These are phyloP conservation scores for Hipposideros armiger DNA, from an alignment of 2,113 vertebrate genomes.

Conservation along the genomic window DNA sequence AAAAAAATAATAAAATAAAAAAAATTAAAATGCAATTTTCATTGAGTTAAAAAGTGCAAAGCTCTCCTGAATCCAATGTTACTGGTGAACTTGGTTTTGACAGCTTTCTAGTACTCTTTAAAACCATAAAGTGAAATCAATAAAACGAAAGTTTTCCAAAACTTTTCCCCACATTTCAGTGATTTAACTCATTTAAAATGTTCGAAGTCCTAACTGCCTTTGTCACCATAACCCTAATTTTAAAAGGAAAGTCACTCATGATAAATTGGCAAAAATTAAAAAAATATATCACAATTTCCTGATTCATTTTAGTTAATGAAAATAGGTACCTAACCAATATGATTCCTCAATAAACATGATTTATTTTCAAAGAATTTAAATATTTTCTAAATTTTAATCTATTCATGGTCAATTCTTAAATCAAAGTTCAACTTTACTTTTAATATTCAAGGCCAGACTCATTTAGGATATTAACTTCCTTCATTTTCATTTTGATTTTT, in stretches of 20 bases:
- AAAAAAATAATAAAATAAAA: slow-evolving; percentile 85
- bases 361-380: slow-evolving; percentile 79
- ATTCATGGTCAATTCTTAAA: slow-evolving; percentile 83
- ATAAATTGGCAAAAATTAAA: slow-evolving; percentile 84
- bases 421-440: slow-evolving; percentile 77
- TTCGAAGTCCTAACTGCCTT: slow-evolving; percentile 83
- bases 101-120: slow-evolving; percentile 83
- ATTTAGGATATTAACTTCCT: slow-evolving; percentile 70
- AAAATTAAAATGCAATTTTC: slow-evolving; percentile 87
- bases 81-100: slow-evolving; percentile 80
- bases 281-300: slow-evolving; percentile 76
- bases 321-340: slow-evolving; percentile 77
- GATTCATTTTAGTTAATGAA: slow-evolving; percentile 80
- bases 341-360: slow-evolving; percentile 79
- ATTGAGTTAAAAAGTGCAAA: slow-evolving; percentile 90
- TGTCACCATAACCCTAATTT: slow-evolving; percentile 87
- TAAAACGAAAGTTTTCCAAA: slow-evolving; percentile 78
- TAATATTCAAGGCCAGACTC: slow-evolving; percentile 81
- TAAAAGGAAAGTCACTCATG: slow-evolving; percentile 88
- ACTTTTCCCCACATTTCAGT: slow-evolving; percentile 83
- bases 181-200: slow-evolving; percentile 85
- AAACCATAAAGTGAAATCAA: slow-evolving; percentile 87
- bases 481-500: slow-evolving; percentile 81
- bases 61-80: slow-evolving; percentile 83
- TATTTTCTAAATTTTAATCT: slow-evolving; percentile 77